These are phyloP conservation scores for Emydura subglobosa DNA, from an alignment of 2,113 vertebrate species.

Conservation along the genomic window DNA sequence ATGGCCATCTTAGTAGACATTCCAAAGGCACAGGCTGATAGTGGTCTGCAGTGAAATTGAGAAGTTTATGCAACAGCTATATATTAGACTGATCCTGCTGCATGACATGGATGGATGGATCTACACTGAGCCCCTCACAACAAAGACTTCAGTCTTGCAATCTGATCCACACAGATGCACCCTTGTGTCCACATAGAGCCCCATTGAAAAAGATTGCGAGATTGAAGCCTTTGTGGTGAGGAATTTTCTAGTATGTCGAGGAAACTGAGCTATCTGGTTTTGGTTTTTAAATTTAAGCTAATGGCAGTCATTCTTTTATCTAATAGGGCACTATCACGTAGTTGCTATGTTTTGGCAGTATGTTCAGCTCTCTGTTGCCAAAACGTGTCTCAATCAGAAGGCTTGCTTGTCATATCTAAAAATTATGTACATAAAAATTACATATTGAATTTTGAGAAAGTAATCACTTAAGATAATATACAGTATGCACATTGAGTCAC, in stretches of 20 bases:
- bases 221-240: not conserved
- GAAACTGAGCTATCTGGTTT: not conserved
- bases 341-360: not conserved
- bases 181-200: too few species aligned
- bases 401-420: not conserved
- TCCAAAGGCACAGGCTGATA: not conserved
- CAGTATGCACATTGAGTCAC: not conserved
- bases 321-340: not conserved
- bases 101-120: not conserved
- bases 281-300: not conserved
- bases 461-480: not conserved
- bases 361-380: not conserved
- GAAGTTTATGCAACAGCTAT: not conserved
- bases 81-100: fast-evolving
- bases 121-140: not conserved
- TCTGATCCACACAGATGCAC: too few species aligned
- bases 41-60: not conserved
- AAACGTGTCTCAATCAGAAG: not conserved
- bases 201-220: not conserved
- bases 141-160: too few species aligned
- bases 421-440: not conserved
- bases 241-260: not conserved
- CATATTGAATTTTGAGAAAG: not conserved
- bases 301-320: not conserved
- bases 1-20: not conserved